phyloP scores from a whole-genome alignment of 1,140 invertebrate genomes.

The Tetramorium alpestre region DNA sequence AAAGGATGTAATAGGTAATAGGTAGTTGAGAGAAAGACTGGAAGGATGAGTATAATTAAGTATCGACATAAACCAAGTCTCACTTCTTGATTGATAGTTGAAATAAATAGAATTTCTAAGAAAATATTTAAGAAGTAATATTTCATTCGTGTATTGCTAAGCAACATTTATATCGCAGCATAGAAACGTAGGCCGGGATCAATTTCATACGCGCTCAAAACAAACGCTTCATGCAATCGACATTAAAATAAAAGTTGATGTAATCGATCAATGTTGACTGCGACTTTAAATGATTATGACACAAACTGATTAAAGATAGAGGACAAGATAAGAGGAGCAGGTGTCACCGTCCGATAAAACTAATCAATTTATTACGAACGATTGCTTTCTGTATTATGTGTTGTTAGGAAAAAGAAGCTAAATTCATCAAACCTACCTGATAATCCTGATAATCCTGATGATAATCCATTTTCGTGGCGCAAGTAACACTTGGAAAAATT shows the following conservation, averaged over 20 bases:
- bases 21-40: no score
- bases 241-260: not conserved
- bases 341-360: not conserved
- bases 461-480: not conserved
- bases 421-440: slow-evolving; percentile 5
- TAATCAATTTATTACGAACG: not conserved
- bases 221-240: not conserved
- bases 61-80: no score
- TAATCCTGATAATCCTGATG: not conserved
- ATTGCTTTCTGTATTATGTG: not conserved
- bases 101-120: no score
- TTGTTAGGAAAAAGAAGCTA: not conserved
- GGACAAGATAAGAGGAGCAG: not conserved
- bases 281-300: not conserved
- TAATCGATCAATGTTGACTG: not conserved
- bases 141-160: not conserved
- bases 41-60: no score
- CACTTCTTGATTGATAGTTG: no score
- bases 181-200: no score
- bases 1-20: no score
- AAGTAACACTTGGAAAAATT: not conserved
- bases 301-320: not conserved
- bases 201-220: not conserved
- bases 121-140: no score
- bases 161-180: not conserved